Base-by-base conservation (phyloP, 2,888 invertebrate genomes). In the Aphidius colemani region DNA sequence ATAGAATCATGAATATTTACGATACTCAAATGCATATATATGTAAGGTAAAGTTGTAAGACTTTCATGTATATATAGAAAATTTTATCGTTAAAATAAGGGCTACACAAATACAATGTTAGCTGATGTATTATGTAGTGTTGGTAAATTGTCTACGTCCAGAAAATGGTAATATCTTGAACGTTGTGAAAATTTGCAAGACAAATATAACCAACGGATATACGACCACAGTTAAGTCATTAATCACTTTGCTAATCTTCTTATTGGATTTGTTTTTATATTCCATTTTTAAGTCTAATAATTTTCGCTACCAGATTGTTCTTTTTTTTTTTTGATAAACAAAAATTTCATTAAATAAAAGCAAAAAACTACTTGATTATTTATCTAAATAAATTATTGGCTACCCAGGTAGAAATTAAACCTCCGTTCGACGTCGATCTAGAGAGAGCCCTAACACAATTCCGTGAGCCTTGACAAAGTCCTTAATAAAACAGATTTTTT, bases 1-100 rank as follows among this genome's bases (percentile, higher is more conserved):
- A 75, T 70, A 71, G 65, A 62, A 66, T 71, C 73, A 71, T 75
- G 75, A 75, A 75, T 75, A 75, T 75, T 74, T 74, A 75, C 71
- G 69, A 69, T 69, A 67, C 71, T 71, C 68, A 64, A 70, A 70
- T 70, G 70, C 69, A 69, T 67, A 66, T 70, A 70, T 69, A 71
- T 41, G 63, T 44, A 53, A 51, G 53, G 67, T 57, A 44, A 30
- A 30, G 61, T 65, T 49, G 59, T 30, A 43, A 64, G 61, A 59
- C 55, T 51, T 66, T 56, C 63, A 66, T 66, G 66, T 66, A 67
- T 30, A 30, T 30, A 57, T 46, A 39, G 57, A 39, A 45, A 57
- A 46, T 57, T 57, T 69, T 64, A 55, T 50, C 63, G 45, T 61
- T 59, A 53, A 53, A 58, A 48, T 62, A 57, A 59, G 60, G 61